Evolutionary conservation across 2,113 vertebrate species (phyloP), one percentile per base, ranked within the genome.

Genomic region (Macrotus californicus): DNA sequence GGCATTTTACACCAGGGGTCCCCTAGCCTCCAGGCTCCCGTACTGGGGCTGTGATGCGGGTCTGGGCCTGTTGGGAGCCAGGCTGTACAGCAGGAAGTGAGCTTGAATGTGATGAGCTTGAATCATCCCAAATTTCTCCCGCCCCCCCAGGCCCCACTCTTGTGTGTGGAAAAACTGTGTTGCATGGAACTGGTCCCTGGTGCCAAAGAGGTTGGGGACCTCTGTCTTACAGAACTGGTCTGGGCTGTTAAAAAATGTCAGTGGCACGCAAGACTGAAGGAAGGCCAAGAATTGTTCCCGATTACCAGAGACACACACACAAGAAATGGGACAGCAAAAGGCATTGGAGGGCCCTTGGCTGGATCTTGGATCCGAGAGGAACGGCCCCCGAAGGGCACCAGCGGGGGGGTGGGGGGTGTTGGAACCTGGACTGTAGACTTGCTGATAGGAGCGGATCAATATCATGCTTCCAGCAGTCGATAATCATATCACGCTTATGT

Each of bases 191-290:
- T 3, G 10, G 59, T 61, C 59, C 59, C 59, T 29, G 56, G 56
- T 59, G 9, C 56, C 24, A 59, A 11, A 26, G 26, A 59, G 22
- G 26, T 2, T 26, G 59, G 59, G 59, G 59, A 11, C 11, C 10
- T 1, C 59, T 61, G 59, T 29, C 96, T 91, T 86, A 50, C 80
- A 66, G 90, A 97, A 84, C 83, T 64, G 39, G 90, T 24, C 87
- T 82, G 84, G 56, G 91, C 76, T 94, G 66, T 86, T 69, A 54
- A 89, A 91, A 73, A 90, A 84, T 13, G 36, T 46, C 50, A 15
- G 0, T 84, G 93, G 95, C 59, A 9, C 43, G 59, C 18, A 61
- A 87, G 94, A 73, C 52, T 59, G 54, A 79, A 97, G 90, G 84
- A 50, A 87, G 69, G 56, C 73, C 15, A 29, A 22, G 50, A 75